A percentile compares a stretch with the other conserved stretches of the same genome.
phyloP scores from a whole-genome alignment of 2,113 vertebrate genomes.

The Turnix velox region DNA sequence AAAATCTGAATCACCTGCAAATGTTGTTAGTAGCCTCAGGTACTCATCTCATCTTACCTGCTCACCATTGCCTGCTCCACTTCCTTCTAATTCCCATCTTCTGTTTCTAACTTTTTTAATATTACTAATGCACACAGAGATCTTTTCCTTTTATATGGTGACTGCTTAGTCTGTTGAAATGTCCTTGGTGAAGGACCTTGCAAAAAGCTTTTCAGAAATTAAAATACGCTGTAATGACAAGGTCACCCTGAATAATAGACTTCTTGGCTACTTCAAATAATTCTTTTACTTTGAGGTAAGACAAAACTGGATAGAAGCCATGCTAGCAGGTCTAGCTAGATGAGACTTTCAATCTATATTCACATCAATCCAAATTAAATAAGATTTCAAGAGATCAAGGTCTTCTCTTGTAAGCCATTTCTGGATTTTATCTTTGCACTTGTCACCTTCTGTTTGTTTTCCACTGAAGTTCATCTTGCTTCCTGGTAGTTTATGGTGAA shows the following conservation, averaged over 20 bases:
- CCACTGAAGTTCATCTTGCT: not conserved
- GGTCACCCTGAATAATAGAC: not conserved
- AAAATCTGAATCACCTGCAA: not conserved
- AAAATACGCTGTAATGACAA: not conserved
- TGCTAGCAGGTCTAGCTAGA: not conserved
- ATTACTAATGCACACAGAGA: not conserved
- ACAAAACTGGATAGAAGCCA: not conserved
- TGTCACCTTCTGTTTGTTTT: not conserved
- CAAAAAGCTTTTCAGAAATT: slow-evolving; percentile 29
- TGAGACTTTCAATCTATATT: not conserved
- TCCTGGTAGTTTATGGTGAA: not conserved
- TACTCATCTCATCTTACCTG: fast-evolving
- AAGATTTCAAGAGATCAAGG: not conserved
- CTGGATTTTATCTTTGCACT: not conserved
- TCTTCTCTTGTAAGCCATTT: not conserved
- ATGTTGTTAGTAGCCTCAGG: not conserved
- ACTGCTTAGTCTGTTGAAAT: not conserved
- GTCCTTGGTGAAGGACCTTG: not conserved
- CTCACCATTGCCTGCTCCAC: fast-evolving
- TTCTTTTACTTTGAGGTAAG: not conserved
- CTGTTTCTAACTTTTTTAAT: not conserved
- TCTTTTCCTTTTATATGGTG: not conserved
- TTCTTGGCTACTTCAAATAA: not conserved
- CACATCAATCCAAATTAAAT: not conserved
- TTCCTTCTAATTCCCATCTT: not conserved